These are phyloP conservation scores for Tachina lurida DNA, from an alignment of 2,888 invertebrate species.

Conservation along the genomic window DNA sequence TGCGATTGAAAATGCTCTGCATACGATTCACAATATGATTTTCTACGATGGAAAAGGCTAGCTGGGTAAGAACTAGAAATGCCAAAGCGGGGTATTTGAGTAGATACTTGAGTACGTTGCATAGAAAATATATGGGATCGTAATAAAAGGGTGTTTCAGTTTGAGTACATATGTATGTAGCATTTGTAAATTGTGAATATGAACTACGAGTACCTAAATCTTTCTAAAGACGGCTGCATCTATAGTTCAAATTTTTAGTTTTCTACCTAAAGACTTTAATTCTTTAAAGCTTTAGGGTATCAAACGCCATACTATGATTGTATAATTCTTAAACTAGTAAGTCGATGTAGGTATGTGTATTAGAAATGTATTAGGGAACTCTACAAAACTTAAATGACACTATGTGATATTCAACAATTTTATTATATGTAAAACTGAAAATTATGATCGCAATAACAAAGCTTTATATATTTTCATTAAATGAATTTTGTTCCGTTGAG, in stretches of 20 bases:
- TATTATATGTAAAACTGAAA: neutral
- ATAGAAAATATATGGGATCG: slow-evolving; percentile 9
- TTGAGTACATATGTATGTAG: slow-evolving; percentile 75
- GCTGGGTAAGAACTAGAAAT: neutral
- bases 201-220: slow-evolving; percentile 82
- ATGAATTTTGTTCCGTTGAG: neutral
- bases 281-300: slow-evolving; percentile 62
- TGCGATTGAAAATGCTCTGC: too few relatives aligned
- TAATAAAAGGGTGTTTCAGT: slow-evolving; percentile 36
- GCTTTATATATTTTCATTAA: neutral
- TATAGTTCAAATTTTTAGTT: slow-evolving; percentile 50
- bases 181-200: slow-evolving; percentile 80
- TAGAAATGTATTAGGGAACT: neutral
- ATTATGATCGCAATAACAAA: slow-evolving; percentile 7
- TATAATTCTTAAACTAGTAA: neutral
- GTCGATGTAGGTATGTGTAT: too few relatives aligned
- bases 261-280: slow-evolving; percentile 62
- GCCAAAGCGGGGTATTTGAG: neutral
- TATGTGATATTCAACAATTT: slow-evolving; percentile 38
- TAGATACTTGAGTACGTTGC: slow-evolving; percentile 14
- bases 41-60: too few relatives aligned
- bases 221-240: slow-evolving; percentile 76
- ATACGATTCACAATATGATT: too few relatives aligned
- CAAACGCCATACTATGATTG: neutral
- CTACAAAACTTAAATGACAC: neutral